Percentiles rank a stretch among this genome's conserved stretches.
Evolutionary conservation across 2,113 vertebrate genomes (phyloP).

Genomic region (Sylvilagus bachmani): DNA sequence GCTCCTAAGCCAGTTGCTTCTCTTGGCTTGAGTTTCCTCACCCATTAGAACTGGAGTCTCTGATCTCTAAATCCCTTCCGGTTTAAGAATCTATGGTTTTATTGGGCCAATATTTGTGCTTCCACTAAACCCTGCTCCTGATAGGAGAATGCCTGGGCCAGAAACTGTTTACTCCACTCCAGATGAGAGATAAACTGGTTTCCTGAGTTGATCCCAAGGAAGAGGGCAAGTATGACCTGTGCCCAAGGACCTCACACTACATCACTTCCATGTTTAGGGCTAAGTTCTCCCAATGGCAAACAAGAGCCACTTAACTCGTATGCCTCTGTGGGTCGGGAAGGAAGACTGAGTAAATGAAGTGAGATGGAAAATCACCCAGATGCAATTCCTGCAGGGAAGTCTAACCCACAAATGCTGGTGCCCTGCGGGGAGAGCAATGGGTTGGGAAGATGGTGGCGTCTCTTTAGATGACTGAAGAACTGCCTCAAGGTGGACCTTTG

Average conservation of each 20-base stretch:
- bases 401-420: background rate
- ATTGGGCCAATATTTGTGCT: background rate
- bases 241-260: background rate
- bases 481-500: background rate
- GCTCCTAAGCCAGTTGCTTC: background rate
- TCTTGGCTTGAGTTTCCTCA: background rate
- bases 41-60: background rate
- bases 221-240: background rate
- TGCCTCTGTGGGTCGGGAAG: background rate
- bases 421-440: background rate
- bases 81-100: background rate
- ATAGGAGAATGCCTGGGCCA: background rate
- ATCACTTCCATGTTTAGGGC: background rate
- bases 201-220: background rate
- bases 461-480: background rate
- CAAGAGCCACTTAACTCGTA: background rate
- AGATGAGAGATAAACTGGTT: background rate
- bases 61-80: background rate
- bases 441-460: background rate
- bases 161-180: background rate
- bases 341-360: background rate
- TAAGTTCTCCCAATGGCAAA: background rate
- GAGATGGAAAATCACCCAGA: slow-evolving; percentile 14
- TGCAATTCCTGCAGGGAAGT: background rate
- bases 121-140: slow-evolving; percentile 9